A percentile compares a stretch with the other conserved stretches of the same genome.
These are phyloP conservation scores for Solea senegalensis DNA, from an alignment of 2,113 vertebrate genomes.

Conservation along the genomic window DNA sequence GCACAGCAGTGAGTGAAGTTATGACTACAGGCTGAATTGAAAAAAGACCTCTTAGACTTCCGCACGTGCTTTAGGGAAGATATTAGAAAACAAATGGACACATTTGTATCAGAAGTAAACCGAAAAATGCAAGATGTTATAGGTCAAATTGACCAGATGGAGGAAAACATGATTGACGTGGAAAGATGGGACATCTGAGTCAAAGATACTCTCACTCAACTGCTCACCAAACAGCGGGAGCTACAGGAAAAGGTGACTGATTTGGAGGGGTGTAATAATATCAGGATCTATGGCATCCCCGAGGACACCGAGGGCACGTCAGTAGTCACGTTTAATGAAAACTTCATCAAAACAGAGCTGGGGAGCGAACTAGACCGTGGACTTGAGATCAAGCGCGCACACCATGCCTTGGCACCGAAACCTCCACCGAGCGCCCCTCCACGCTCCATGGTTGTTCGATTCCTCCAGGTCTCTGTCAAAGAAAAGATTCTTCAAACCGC, in stretches of 20 bases:
- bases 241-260: not conserved
- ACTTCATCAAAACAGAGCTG: not conserved
- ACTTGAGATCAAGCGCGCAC: not conserved
- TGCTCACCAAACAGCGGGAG: not conserved
- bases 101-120: not conserved
- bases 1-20: not conserved
- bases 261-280: not conserved
- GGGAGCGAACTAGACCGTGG: not conserved
- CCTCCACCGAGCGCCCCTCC: too few relatives aligned
- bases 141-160: not conserved
- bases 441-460: not conserved
- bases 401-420: not conserved
- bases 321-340: not conserved
- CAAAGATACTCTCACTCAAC: not conserved
- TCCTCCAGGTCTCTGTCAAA: not conserved
- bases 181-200: not conserved
- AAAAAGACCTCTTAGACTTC: not conserved
- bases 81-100: not conserved
- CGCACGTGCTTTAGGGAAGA: not conserved
- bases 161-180: not conserved
- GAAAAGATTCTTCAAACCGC: not conserved
- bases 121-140: not conserved
- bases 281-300: not conserved
- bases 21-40: not conserved
- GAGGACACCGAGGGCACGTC: not conserved